Base-by-base conservation (phyloP, 2,113 vertebrate species). In the Antigone vipio region DNA sequence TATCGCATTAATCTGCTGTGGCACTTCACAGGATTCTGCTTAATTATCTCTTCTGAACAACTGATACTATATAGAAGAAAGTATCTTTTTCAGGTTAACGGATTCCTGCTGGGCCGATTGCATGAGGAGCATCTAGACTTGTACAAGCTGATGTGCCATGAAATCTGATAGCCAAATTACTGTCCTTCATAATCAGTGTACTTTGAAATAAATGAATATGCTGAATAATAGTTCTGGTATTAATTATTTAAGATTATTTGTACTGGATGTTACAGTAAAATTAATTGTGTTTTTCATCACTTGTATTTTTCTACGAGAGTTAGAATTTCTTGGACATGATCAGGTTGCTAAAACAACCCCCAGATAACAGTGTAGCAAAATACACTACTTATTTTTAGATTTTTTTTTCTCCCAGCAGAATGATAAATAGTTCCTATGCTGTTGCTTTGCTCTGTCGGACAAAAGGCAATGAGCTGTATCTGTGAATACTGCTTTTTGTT, bases 401-500 rank as follows among this genome's bases (percentile, higher is more conserved):
- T 60, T 45, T 42, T 74, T 12, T 32, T 6, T 1, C 9, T 45
- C 26, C 5, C 45, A 71, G n/a, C 35, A 89, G 81, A 96, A 94
- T 88, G 66, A 71, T 69, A 96, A 90, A 94, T 96, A 87, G 96
- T 52, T 78, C 34, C 35, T 94, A 12, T 77, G 45, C 30, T 67
- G n/a, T 44, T 76, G 91, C 85, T 35, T n/a, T 89, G 63, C 59
- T 73, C 64, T 79, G 2, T 69, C 77, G 81, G 82, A 95, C 92
- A 96, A 94, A 97, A 85, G 76, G 68, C 95, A 92, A 35, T 89
- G 82, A 93, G 94, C 75, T 96, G 40, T 84, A 59, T 95, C 45
- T 88, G 59, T 96, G 80, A 96, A 95, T 95, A 53, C 3, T 27
- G 68, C 58, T 88, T 95, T 97, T 84, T 98, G 72, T 97, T 95